phyloP scores from a whole-genome alignment of 2,113 vertebrate species.

The Myrmecophaga tridactyla region DNA sequence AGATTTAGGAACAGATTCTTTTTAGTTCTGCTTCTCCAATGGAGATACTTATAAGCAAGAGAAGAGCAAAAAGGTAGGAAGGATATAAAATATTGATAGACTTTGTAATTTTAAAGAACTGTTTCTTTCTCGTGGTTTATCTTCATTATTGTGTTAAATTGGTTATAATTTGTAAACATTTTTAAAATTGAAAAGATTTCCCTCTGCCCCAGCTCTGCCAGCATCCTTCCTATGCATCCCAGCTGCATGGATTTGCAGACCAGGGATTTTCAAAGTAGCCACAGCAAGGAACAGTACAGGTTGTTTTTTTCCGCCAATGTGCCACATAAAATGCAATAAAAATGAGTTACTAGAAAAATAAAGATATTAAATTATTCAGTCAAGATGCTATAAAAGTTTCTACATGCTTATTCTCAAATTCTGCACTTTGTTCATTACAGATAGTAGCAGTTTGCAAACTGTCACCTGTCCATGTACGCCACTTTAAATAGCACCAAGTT shows the following conservation, averaged over 20 bases:
- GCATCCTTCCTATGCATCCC: not conserved
- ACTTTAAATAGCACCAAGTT: not conserved
- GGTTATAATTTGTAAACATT: not conserved
- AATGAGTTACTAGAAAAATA: not conserved
- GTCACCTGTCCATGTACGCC: not conserved
- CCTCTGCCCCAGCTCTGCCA: not conserved
- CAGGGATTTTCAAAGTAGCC: not conserved
- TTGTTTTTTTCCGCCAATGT: not conserved
- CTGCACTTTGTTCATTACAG: not conserved
- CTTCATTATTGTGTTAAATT: not conserved
- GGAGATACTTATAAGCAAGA: not conserved
- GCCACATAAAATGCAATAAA: not conserved
- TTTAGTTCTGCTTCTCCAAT: not conserved
- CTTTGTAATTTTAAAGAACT: not conserved
- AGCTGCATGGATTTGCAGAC: not conserved
- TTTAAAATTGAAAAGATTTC: not conserved
- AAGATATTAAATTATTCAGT: not conserved
- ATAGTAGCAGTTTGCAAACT: not conserved
- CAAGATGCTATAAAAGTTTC: not conserved
- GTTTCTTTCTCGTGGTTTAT: not conserved
- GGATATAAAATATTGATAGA: not conserved
- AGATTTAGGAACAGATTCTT: not conserved
- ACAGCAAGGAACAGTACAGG: not conserved
- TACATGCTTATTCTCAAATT: not conserved
- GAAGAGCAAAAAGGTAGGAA: not conserved